Conservation (phyloP, 1,140 invertebrate genomes). For the Leptopilina boulardi region DNA sequence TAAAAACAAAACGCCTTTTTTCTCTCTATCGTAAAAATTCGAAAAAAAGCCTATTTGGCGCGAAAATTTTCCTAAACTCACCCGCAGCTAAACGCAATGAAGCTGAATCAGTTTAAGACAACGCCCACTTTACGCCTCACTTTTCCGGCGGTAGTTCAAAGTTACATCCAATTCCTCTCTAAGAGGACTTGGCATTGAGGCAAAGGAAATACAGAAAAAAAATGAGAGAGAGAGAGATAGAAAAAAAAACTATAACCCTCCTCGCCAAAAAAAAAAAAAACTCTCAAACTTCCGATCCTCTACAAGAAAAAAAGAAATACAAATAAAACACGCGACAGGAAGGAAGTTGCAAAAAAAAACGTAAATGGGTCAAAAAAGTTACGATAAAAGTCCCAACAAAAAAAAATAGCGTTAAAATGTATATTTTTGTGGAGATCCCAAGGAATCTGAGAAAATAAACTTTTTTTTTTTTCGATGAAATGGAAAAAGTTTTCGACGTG, state of each 20-base stretch:
- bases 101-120: slow-evolving; percentile 17
- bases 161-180: neutral
- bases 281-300: neutral
- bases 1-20: too few relatives aligned
- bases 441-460: neutral
- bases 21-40: neutral
- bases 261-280: neutral
- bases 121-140: slow-evolving; percentile 22
- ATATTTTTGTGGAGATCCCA: too few relatives aligned
- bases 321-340: neutral
- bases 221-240: neutral
- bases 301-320: neutral
- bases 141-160: slow-evolving; percentile 28
- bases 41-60: neutral
- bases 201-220: neutral
- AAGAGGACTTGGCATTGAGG: slow-evolving; percentile 9
- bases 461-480: too few relatives aligned
- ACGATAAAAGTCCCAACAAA: neutral
- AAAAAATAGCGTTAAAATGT: neutral
- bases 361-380: neutral
- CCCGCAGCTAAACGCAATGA: slow-evolving; percentile 15
- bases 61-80: neutral
- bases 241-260: neutral
- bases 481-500: slow-evolving; percentile 11
- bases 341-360: neutral